Evolutionary conservation across 2,797 vertebrate genomes (phyloP).

Genomic region (Eupleurogrammus muticus): DNA sequence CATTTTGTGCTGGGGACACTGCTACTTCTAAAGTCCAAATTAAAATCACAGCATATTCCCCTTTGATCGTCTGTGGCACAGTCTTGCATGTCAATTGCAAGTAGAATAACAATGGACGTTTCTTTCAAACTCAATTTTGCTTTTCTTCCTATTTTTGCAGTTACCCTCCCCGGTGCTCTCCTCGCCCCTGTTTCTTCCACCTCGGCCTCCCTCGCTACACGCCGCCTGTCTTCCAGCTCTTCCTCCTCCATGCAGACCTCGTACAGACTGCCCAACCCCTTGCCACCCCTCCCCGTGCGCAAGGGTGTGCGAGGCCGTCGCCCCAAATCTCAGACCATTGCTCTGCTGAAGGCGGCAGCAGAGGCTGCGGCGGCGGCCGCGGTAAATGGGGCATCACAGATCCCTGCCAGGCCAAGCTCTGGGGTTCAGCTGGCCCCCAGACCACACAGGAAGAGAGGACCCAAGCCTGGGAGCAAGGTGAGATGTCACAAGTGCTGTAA

Average conservation of each 20-base stretch:
- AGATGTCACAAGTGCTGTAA: slow-evolving; percentile 45
- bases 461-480: slow-evolving; percentile 93
- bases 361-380: slow-evolving; percentile 77
- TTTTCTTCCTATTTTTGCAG: slow-evolving; percentile 74
- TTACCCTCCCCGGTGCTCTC: slow-evolving; percentile 86
- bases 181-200: slow-evolving; percentile 84
- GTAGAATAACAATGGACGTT: background rate
- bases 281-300: slow-evolving; percentile 86
- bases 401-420: slow-evolving; percentile 60
- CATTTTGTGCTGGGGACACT: background rate
- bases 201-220: slow-evolving; percentile 78
- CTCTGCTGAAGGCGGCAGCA: slow-evolving; percentile 84
- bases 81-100: background rate
- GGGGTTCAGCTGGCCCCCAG: slow-evolving; percentile 79
- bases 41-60: background rate
- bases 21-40: background rate
- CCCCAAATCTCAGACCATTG: slow-evolving; percentile 86
- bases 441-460: slow-evolving; percentile 89
- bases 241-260: slow-evolving; percentile 88
- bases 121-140: background rate
- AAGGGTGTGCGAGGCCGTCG: slow-evolving; percentile 88
- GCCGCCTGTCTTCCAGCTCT: slow-evolving; percentile 80
- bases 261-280: slow-evolving; percentile 86
- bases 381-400: slow-evolving; percentile 85
- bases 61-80: background rate